Conservation (phyloP, 2,888 invertebrate species). For the Spilarctia lutea region DNA sequence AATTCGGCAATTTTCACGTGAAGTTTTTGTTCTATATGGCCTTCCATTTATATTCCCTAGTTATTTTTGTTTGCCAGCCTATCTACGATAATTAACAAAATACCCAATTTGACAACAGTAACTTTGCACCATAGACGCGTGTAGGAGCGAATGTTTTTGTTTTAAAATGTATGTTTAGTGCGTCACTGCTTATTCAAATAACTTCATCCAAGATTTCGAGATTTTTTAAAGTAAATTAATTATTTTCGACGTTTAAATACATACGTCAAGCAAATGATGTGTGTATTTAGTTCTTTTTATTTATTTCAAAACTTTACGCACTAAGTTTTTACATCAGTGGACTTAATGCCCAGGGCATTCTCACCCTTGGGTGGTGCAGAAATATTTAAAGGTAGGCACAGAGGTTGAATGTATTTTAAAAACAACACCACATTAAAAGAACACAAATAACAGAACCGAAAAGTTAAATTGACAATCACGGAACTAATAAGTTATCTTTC, state of each 20-base stretch:
- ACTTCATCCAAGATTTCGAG: too few species aligned
- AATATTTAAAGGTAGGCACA: too few species aligned
- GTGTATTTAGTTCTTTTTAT: too few species aligned
- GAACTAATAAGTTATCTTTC: slow-evolving; percentile 39
- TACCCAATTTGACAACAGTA: not conserved
- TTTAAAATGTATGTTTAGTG: not conserved
- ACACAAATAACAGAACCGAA: slow-evolving; percentile 12
- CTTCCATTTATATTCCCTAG: not conserved
- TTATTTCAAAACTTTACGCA: too few species aligned
- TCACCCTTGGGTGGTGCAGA: too few species aligned
- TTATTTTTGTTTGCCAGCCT: not conserved
- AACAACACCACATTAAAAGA: not conserved
- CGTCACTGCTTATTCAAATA: not conserved
- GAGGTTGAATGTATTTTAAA: not conserved
- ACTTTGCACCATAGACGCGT: not conserved
- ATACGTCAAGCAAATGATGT: not conserved
- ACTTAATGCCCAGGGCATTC: too few species aligned
- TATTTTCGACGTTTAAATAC: too few species aligned
- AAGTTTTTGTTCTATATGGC: not conserved
- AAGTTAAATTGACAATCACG: slow-evolving; percentile 21
- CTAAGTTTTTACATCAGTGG: too few species aligned
- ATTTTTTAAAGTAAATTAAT: not conserved
- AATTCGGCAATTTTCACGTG: not conserved
- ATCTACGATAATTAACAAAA: not conserved
- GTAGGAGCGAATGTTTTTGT: not conserved